A percentile compares a stretch with the other conserved stretches of the same genome.
phyloP scores from a whole-genome alignment of 2,113 vertebrate genomes.

The Spilogale gracilis region DNA sequence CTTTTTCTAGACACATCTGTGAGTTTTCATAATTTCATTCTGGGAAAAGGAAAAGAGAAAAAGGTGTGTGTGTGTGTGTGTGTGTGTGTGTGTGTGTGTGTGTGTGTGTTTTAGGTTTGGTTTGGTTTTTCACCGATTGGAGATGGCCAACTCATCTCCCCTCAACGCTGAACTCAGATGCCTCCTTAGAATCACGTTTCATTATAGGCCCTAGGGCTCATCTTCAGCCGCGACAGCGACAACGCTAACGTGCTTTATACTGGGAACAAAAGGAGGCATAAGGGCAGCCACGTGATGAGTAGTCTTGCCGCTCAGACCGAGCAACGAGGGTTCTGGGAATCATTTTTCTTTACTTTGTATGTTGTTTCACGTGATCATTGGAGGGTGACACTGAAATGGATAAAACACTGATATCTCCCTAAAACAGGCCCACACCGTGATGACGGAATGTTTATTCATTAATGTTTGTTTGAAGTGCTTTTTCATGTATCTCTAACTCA shows the following conservation, averaged over 20 bases:
- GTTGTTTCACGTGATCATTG: slow-evolving; percentile 26
- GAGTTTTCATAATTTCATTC: slow-evolving; percentile 53
- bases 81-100: no score
- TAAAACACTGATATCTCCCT: slow-evolving; percentile 48
- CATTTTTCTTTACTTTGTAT: slow-evolving; percentile 10
- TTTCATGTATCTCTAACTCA: background rate
- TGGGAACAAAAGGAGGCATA: background rate
- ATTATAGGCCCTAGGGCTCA: background rate
- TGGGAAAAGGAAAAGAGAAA: slow-evolving; percentile 55
- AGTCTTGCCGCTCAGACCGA: slow-evolving; percentile 13
- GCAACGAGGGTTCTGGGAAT: background rate
- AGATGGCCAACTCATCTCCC: slow-evolving; percentile 32
- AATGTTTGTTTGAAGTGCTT: slow-evolving; percentile 51
- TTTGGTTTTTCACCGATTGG: slow-evolving; percentile 22
- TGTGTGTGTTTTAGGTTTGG: no score
- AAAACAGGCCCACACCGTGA: background rate
- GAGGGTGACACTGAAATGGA: slow-evolving; percentile 49
- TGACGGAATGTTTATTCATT: background rate
- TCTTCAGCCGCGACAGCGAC: slow-evolving; percentile 4
- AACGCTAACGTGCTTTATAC: slow-evolving; percentile 1
- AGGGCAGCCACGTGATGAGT: background rate
- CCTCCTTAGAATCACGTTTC: background rate
- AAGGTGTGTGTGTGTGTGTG: background rate
- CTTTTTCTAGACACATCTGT: slow-evolving; percentile 27
- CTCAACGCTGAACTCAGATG: background rate